phyloP scores from a whole-genome alignment of 2,797 vertebrate genomes.

The Alosa sapidissima region DNA sequence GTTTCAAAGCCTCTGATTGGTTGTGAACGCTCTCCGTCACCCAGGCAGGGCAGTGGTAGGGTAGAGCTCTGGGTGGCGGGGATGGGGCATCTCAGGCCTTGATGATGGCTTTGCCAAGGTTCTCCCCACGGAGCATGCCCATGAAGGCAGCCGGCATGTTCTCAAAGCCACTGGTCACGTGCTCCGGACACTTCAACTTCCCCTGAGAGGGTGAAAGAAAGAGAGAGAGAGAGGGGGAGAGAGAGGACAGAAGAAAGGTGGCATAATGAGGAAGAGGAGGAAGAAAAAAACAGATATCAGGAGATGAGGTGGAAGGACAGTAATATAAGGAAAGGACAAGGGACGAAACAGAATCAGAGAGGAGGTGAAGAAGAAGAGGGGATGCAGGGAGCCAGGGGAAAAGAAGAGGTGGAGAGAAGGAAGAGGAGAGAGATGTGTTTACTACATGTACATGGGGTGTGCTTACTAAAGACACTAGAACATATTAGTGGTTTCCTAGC shows the following conservation, averaged over 20 bases:
- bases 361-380: background rate
- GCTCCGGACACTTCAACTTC: slow-evolving; percentile 71
- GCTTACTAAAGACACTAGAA: too few relatives aligned
- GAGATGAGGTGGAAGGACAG: too few relatives aligned
- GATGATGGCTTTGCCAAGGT: slow-evolving; percentile 74
- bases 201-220: slow-evolving; percentile 56
- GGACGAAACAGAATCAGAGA: background rate
- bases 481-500: too few relatives aligned
- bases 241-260: background rate
- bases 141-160: slow-evolving; percentile 78
- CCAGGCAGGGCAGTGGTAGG: background rate
- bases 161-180: slow-evolving; percentile 72
- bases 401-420: background rate
- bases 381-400: background rate
- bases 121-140: slow-evolving; percentile 75
- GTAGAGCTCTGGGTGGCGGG: background rate
- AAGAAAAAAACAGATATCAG: too few relatives aligned
- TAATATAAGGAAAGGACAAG: background rate
- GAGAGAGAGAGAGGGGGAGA: background rate
- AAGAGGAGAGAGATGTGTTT: too few relatives aligned
- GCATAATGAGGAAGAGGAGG: background rate
- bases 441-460: too few relatives aligned
- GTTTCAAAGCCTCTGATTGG: background rate
- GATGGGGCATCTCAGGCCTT: slow-evolving; percentile 50
- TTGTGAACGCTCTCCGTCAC: background rate